Conservation (phyloP, 1,140 invertebrate genomes). For the Drosophila sulfurigaster region DNA sequence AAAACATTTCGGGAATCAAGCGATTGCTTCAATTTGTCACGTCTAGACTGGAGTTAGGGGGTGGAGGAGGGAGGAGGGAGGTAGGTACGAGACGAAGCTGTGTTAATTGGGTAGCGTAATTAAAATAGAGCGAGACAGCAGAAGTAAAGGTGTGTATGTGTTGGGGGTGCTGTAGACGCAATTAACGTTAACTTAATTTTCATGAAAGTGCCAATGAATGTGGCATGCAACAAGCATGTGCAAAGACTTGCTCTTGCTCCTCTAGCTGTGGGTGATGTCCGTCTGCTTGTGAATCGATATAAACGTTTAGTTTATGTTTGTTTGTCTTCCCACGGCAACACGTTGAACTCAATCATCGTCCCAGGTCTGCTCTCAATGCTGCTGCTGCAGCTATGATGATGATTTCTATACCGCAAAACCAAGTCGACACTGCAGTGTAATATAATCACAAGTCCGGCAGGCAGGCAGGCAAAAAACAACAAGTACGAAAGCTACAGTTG, state of each 20-base stretch:
- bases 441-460: slow-evolving; percentile 55
- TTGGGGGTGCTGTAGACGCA: slow-evolving; percentile 47
- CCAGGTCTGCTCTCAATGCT: not conserved
- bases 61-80: not conserved
- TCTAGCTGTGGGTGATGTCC: slow-evolving; percentile 48
- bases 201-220: slow-evolving; percentile 63
- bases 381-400: slow-evolving; percentile 31
- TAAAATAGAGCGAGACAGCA: slow-evolving; percentile 56
- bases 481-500: too few species aligned
- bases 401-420: slow-evolving; percentile 46
- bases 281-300: slow-evolving; percentile 40
- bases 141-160: slow-evolving; percentile 3
- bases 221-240: slow-evolving; percentile 20
- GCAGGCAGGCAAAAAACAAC: not conserved
- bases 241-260: slow-evolving; percentile 2
- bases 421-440: slow-evolving; percentile 32
- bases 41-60: not conserved
- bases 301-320: slow-evolving; percentile 23
- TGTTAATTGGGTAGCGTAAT: slow-evolving; percentile 78
- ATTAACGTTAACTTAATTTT: slow-evolving; percentile 78
- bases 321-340: slow-evolving; percentile 68
- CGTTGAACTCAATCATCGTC: slow-evolving; percentile 19
- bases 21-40: slow-evolving; percentile 47
- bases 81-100: not conserved
- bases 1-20: slow-evolving; percentile 22